Conservation (phyloP, 2,888 invertebrate genomes). For the Oscheius myriophilus region DNA sequence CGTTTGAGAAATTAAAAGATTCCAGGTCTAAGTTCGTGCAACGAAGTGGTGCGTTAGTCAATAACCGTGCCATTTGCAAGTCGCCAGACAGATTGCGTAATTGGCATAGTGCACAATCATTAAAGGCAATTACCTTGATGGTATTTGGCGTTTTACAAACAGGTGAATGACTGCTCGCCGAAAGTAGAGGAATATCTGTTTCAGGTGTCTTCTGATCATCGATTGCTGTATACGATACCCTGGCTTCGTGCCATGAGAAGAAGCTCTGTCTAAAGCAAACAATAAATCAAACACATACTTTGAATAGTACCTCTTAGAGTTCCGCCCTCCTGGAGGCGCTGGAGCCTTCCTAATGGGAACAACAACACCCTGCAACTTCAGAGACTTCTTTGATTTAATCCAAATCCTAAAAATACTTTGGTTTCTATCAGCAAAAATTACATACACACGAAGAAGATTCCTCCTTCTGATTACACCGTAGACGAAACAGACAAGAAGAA, state of each 20-base stretch:
- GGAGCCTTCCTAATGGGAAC: conserved; percentile 67
- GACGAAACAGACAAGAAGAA: conserved; percentile 38
- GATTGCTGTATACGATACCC: conserved; percentile 33
- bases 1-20: too few relatives aligned
- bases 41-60: too few relatives aligned
- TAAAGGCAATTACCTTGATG: background rate
- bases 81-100: too few relatives aligned
- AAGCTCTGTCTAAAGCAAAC: conserved; percentile 31
- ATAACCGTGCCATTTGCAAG: too few relatives aligned
- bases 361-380: conserved; percentile 59
- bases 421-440: background rate
- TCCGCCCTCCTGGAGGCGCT: conserved; percentile 52
- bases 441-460: conserved; percentile 43
- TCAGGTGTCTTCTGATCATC: conserved; percentile 31
- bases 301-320: conserved; percentile 10
- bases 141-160: background rate
- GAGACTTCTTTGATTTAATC: conserved; percentile 47
- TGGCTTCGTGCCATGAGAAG: conserved; percentile 47
- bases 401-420: conserved; percentile 56
- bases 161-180: background rate
- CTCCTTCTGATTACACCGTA: conserved; percentile 42
- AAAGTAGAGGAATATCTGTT: conserved; percentile 35
- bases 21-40: too few relatives aligned
- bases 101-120: too few relatives aligned
- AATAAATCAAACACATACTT: background rate